Evolutionary conservation across 2,797 vertebrate species (phyloP).

Genomic region (Phrynocephalus guinanensis): DNA sequence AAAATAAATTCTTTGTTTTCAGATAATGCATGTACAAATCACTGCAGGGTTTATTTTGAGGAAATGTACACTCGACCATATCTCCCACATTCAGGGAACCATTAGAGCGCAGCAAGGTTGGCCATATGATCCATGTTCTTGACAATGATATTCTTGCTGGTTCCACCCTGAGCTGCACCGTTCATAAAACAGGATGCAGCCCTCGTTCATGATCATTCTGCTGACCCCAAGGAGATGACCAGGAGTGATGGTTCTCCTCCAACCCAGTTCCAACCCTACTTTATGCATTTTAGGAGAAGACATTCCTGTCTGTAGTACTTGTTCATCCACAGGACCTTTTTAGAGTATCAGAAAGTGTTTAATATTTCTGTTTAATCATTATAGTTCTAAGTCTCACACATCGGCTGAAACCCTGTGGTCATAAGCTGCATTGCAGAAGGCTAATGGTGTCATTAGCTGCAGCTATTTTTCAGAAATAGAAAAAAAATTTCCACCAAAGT

Average conservation of each 20-base stretch:
- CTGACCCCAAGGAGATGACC: background rate
- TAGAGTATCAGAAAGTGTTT: too few relatives aligned
- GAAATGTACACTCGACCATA: background rate
- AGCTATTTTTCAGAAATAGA: too few relatives aligned
- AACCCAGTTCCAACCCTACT: too few relatives aligned
- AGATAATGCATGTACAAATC: background rate
- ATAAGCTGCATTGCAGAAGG: too few relatives aligned
- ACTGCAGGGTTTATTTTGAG: background rate
- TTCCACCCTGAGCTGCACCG: too few relatives aligned
- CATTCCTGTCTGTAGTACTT: background rate
- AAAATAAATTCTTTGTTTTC: background rate
- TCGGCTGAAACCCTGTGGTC: too few relatives aligned
- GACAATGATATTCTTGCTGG: background rate
- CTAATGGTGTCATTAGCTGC: too few relatives aligned
- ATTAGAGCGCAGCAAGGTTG: background rate
- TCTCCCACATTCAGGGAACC: background rate
- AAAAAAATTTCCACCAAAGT: too few relatives aligned
- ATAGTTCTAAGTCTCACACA: too few relatives aligned
- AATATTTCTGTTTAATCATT: too few relatives aligned
- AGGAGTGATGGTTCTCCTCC: background rate
- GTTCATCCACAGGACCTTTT: too few relatives aligned
- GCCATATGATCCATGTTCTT: background rate
- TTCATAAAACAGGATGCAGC: too few relatives aligned
- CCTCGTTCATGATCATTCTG: background rate
- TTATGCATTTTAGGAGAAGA: background rate